These are phyloP conservation scores for Irena cyanogastra DNA, from an alignment of 2,113 vertebrate genomes.

Conservation along the genomic window DNA sequence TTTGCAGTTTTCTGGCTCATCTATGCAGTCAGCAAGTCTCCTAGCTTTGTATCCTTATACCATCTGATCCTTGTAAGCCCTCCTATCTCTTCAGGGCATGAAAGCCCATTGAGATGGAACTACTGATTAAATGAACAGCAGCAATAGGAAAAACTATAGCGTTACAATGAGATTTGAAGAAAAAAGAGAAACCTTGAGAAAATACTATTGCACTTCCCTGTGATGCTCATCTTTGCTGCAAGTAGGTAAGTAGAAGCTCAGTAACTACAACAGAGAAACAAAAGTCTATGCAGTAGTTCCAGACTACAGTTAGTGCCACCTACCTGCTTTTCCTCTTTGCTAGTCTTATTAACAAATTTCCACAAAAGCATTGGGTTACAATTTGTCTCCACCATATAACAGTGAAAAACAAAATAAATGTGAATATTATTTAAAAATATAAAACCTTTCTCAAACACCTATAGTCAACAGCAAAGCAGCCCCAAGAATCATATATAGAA, in stretches of 20 bases:
- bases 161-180: not conserved
- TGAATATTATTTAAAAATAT: not conserved
- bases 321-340: not conserved
- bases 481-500: not conserved
- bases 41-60: not conserved
- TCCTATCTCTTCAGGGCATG: not conserved
- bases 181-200: not conserved
- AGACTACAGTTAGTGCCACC: not conserved
- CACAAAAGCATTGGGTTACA: not conserved
- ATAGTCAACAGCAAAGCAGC: not conserved
- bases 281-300: not conserved
- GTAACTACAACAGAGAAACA: not conserved
- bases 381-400: not conserved
- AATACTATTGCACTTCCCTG: not conserved
- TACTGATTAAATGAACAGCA: constrained; percentile 15
- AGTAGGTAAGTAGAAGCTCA: not conserved
- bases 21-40: not conserved
- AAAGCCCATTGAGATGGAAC: constrained; percentile 7
- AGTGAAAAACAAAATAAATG: not conserved
- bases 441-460: not conserved
- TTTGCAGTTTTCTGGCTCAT: not conserved
- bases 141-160: not conserved
- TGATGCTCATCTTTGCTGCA: not conserved
- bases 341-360: not conserved
- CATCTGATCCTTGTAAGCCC: constrained; percentile 8